Conservation (phyloP, 2,113 vertebrate species). For the Paradoxurus hermaphroditus region DNA sequence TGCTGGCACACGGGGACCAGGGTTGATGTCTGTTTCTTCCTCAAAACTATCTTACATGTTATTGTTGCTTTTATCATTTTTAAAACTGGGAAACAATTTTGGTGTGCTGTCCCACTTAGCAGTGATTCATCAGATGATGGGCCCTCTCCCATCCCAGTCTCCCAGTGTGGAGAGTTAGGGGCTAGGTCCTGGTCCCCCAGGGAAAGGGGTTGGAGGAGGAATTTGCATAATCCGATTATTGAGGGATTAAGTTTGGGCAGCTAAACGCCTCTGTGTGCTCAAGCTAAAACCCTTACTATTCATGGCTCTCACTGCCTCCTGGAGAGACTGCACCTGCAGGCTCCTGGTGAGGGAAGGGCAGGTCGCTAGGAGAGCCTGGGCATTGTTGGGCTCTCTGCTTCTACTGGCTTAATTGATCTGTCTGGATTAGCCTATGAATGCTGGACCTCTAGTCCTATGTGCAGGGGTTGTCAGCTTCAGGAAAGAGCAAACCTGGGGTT, state of each 20-base stretch:
- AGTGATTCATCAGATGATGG: background rate
- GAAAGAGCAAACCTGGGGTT: constrained; percentile 53
- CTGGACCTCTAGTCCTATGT: constrained; percentile 69
- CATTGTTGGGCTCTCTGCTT: constrained; percentile 45
- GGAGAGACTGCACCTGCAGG: constrained; percentile 93
- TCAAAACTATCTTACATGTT: background rate
- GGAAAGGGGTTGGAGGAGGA: constrained; percentile 88
- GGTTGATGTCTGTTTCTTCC: background rate
- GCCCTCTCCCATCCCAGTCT: constrained; percentile 51
- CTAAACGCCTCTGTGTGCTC: constrained; percentile 92
- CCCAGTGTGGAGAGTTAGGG: constrained; percentile 71
- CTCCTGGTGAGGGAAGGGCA: constrained; percentile 68
- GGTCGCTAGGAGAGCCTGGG: background rate
- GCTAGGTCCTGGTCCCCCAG: background rate
- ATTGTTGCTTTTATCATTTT: background rate
- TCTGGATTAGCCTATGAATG: constrained; percentile 80
- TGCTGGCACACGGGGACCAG: background rate
- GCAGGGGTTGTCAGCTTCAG: constrained; percentile 73
- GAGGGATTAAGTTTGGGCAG: constrained; percentile 91
- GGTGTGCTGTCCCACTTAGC: background rate
- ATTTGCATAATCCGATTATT: constrained; percentile 99
- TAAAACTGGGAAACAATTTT: background rate
- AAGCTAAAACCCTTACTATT: constrained; percentile 94
- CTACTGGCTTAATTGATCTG: constrained; percentile 83
- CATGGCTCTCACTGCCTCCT: constrained; percentile 89